Base-by-base conservation (phyloP, 2,113 vertebrate genomes). In the Atlantisia rogersi region DNA sequence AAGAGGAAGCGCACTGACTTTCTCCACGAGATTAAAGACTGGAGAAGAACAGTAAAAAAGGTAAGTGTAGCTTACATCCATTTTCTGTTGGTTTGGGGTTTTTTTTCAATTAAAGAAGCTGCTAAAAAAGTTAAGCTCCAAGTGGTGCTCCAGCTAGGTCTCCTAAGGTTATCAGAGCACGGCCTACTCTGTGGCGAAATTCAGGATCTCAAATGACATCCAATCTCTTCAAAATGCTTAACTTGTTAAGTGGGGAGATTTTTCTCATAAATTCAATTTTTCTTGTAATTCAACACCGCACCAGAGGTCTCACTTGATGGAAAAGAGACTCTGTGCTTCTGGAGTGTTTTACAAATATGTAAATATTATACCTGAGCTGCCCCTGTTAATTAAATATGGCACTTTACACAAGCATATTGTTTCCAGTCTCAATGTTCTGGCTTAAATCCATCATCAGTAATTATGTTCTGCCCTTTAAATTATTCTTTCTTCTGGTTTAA, bases 311-410 rank as follows among this genome's bases (percentile, higher is more conserved):
- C 74, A 69, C 74, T 91, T 76, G 86, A 80, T 79, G 88, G 94
- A 84, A 96, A 96, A 93, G 94, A 96, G 86, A 44, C 83, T 88
- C 90, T 89, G 65, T 74, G 86, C 86, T 94, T 69, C 88, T 92
- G 91, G 94, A 94, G 86, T 94, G 94, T 73, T 94, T 96, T 96
- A 94, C 95, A 96, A 92, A 95, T 93, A 96, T 92, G 92, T 94
- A 95, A 94, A 97, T 96, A 96, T 89, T 93, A 88, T 88, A 97
- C 86, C 94, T 94, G 91, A 83, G 84, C 77, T 94, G 84, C 88
- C 81, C 65, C 55, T 76, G 92, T 50, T 97, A 96, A 97, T 96
- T 95, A 96, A 96, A 94, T 92, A 94, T 69, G 77, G 92, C 94
- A 96, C 91, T 95, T 95, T 89, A 73, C 83, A 79, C 96, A 91